These are phyloP conservation scores for Plecturocebus donacophilus DNA, from an alignment of 2,113 vertebrate genomes.

Conservation along the genomic window DNA sequence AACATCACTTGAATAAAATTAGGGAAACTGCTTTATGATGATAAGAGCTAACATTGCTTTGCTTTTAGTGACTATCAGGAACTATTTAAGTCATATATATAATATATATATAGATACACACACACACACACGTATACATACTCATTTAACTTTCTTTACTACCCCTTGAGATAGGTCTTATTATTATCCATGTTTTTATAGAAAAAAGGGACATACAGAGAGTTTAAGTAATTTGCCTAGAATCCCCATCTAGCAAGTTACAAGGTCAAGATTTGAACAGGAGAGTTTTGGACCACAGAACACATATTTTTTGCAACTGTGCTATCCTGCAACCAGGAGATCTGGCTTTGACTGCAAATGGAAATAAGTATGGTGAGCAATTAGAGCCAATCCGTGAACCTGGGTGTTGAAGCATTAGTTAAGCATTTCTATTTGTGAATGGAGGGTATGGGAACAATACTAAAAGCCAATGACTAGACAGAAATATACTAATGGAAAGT, in stretches of 20 bases:
- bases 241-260: not conserved
- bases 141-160: not conserved
- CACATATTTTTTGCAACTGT: not conserved
- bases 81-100: not conserved
- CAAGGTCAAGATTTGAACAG: not conserved
- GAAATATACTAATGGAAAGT: not conserved
- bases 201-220: not conserved
- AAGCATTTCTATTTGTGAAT: not conserved
- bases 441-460: not conserved
- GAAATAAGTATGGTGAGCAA: not conserved
- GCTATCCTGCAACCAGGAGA: not conserved
- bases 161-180: not conserved
- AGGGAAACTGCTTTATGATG: not conserved
- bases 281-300: not conserved
- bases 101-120: not conserved
- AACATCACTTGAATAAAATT: not conserved
- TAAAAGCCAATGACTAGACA: not conserved
- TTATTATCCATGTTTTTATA: not conserved
- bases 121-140: not conserved
- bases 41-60: not conserved
- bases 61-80: not conserved
- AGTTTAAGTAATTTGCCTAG: not conserved
- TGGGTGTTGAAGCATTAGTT: not conserved
- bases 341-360: not conserved
- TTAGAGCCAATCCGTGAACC: not conserved